Base-by-base conservation (phyloP, 1,140 invertebrate species). In the Helicoverpa armigera region DNA sequence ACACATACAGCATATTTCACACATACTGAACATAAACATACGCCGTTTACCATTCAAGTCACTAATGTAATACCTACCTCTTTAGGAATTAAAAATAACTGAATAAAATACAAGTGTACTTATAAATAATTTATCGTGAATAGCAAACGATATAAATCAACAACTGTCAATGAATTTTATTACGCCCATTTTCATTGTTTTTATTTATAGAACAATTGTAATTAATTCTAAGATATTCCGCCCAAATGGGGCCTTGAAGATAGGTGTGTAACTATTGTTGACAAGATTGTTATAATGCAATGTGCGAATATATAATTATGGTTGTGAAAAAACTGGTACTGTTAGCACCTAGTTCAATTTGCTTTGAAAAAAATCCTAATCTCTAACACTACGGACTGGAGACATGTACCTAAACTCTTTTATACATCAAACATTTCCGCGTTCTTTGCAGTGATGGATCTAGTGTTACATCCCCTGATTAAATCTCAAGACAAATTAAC, bases 211-310 rank as follows among this genome's bases (percentile, higher is more conserved):
- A 43, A 67, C 63, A 67, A 67, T 67, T 2, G 7, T 67, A 67
- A 67, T 67, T 43, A 48, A 67, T 67, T 67, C 43, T 67, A 23
- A 67, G n/a, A 67, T 50, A 67, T 67, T n/a, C 63, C 63, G 43
- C 63, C 63, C 63, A 67, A 67, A 50, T 48, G 16, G 16, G n/a
- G 9, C 63, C 63, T 50, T 67, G 63, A 50, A 65, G 61, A 29
- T 63, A 31, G 9, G 63, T 35, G 60, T 35, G 60, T 50, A 50
- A 7, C n/a, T n/a, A 18, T 48, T 65, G 63, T 43, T 43, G 16
- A 65, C 18, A 58, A 16, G 35, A 18, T 67, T 67, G 31, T 50
- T 67, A 50, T 48, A 4, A 67, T 48, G n/a, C 43, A 12, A 18
- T 50, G 63, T 67, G 43, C 10, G 43, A 50, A 67, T 48, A 16